Conservation (phyloP, 35 echinoderm and acorn worm species). For the Nesometra sesokonis region DNA sequence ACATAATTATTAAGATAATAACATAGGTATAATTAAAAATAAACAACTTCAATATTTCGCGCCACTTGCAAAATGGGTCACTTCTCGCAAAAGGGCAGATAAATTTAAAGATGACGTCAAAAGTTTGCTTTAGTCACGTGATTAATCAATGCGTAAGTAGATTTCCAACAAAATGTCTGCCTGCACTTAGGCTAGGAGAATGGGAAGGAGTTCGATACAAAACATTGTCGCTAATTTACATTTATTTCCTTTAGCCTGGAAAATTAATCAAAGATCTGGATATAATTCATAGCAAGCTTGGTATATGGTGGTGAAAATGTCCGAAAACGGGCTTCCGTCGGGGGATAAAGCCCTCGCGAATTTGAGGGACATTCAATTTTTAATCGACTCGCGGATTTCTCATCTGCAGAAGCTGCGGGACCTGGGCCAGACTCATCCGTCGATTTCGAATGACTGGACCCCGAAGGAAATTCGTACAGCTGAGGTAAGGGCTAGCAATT, state of each 20-base stretch:
- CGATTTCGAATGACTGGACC: neutral
- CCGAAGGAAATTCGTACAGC: neutral
- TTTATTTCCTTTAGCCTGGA: neutral
- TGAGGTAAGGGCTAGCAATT: neutral
- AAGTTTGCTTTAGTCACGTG: neutral
- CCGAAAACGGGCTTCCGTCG: neutral
- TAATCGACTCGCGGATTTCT: neutral
- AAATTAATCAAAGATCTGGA: neutral
- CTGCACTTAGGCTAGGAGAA: neutral
- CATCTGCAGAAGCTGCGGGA: neutral
- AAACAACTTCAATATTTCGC: neutral
- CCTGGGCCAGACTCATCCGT: neutral
- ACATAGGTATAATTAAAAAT: neutral
- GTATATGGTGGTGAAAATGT: neutral
- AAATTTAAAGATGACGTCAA: slow-evolving; percentile 1
- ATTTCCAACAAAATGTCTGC: neutral
- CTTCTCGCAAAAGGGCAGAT: neutral
- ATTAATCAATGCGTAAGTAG: neutral
- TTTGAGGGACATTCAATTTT: neutral
- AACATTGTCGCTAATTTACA: neutral
- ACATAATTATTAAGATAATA: neutral
- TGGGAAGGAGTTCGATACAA: neutral
- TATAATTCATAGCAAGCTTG: neutral
- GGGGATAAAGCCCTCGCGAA: neutral
- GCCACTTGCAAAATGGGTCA: neutral